A percentile compares a stretch with the other conserved stretches of the same genome.
phyloP scores from a whole-genome alignment of 2,888 invertebrate species.

The Lepidonotus clava region DNA sequence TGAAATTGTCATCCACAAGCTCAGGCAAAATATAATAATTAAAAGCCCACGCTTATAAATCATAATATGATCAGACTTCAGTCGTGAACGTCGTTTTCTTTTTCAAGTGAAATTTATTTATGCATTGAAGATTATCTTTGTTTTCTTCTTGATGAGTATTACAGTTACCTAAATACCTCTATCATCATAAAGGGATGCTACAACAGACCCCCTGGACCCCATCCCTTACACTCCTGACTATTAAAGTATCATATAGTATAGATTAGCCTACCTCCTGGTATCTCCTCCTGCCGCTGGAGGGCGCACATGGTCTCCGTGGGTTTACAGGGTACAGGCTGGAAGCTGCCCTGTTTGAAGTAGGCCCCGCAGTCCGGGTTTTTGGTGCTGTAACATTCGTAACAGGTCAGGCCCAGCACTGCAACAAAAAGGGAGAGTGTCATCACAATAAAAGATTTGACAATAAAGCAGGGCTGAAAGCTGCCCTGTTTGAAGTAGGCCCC shows the following conservation, averaged over 20 bases:
- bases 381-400: constrained; percentile 50
- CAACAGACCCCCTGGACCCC: not conserved
- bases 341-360: constrained; percentile 16
- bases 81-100: no score
- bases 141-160: no score
- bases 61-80: no score
- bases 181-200: no score
- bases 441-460: not conserved
- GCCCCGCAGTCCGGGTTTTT: constrained; percentile 30
- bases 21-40: no score
- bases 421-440: not conserved
- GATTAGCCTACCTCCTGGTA: constrained; percentile 22
- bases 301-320: constrained; percentile 27
- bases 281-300: constrained; percentile 41
- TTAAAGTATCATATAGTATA: not conserved
- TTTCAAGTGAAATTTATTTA: no score
- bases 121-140: no score
- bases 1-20: no score
- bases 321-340: not conserved
- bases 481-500: not conserved
- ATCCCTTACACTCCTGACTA: not conserved
- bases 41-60: no score
- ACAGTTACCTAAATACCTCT: no score
- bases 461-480: not conserved
- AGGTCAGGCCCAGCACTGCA: constrained; percentile 13